Conservation (phyloP, 2,888 invertebrate genomes). For the Antheraea assamensis region DNA sequence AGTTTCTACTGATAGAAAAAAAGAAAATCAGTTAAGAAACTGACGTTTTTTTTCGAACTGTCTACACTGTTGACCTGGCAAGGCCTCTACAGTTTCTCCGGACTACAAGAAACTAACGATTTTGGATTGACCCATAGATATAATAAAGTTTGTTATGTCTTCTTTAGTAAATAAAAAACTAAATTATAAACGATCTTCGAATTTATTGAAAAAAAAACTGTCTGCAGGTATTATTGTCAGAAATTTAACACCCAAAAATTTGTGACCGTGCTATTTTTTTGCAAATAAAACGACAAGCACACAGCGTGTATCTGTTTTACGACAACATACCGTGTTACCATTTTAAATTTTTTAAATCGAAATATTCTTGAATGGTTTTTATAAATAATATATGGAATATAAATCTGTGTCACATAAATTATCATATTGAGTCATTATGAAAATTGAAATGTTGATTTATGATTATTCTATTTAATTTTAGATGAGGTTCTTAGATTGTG, state of each 20-base stretch:
- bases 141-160: background rate
- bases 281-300: constrained; percentile 16
- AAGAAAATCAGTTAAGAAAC: too few relatives aligned
- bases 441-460: constrained; percentile 9
- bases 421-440: constrained; percentile 8
- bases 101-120: too few relatives aligned
- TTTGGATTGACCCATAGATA: background rate
- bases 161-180: background rate
- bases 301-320: background rate
- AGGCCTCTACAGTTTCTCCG: too few relatives aligned
- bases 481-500: background rate
- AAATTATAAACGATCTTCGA: background rate
- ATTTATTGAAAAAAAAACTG: background rate
- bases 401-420: constrained; percentile 8
- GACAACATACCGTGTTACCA: background rate
- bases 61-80: too few relatives aligned
- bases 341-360: background rate
- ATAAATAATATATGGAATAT: background rate
- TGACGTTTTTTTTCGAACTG: too few relatives aligned
- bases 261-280: constrained; percentile 14
- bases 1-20: too few relatives aligned
- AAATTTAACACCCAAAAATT: constrained; percentile 7
- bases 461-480: background rate
- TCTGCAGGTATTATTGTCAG: background rate
- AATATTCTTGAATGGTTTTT: background rate